Evolutionary conservation across 2,888 invertebrate species (phyloP), one percentile per base, ranked within the genome.

Genomic region (Brachycybe producta): DNA sequence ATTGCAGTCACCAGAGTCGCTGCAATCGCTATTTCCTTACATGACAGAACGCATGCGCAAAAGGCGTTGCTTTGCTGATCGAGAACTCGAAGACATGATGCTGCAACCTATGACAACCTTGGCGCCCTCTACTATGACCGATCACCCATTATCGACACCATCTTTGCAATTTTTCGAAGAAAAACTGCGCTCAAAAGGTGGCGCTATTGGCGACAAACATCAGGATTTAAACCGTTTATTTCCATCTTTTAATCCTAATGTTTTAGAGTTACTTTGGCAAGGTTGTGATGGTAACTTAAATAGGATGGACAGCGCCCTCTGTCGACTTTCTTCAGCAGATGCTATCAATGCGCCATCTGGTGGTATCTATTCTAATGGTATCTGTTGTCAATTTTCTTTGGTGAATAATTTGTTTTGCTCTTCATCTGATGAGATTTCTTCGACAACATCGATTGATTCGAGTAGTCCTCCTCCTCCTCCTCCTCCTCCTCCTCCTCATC

Each of bases 201-300:
- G 28, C 17, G 30, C 28, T 26, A 27, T 42, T 8, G 26, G 26
- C n/a, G 42, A 27, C 15, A 26, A 19, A 13, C 24, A 27, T 11
- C 90, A 92, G 59, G 86, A 94, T 73, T 71, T 95, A 34, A 76
- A 82, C 8, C 79, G 86, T 58, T 70, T 94, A 30, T 94, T 94
- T 64, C 91, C 92, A 0, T 85, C 84, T 60, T 82, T 88, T 61
- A 87, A 88, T 64, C 73, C 83, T 1, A 79, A 86, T 0, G 88
- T 91, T 1, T 69, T 95, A 45, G 90, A 92, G 64, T 70, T 92
- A 57, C 87, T 92, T n/a, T 71, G 94, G 40, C 84, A 88, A 57
- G 78, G 90, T 28, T 92, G 91, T 66, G 88, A 87, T 63, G 84
- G 91, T 57, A 91, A 95, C 64, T 69, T 94, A 41, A 74, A 91